Conservation (phyloP, 2,113 vertebrate species). For the Cyprinodon variegatus region DNA sequence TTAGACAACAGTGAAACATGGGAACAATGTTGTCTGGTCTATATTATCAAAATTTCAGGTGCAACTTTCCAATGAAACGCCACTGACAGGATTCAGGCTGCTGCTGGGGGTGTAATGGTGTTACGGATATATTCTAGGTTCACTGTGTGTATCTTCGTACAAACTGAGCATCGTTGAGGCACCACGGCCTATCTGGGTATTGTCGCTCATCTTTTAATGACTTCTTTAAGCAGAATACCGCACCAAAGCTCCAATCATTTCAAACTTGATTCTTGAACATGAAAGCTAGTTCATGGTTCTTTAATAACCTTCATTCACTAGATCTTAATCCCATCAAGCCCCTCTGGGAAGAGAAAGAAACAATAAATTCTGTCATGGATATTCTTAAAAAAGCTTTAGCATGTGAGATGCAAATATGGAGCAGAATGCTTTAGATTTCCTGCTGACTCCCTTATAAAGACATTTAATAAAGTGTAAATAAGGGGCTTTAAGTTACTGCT, state of each 20-base stretch:
- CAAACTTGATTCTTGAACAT: neutral
- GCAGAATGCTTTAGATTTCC: neutral
- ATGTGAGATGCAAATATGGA: neutral
- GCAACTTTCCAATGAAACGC: neutral
- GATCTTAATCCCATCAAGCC: neutral
- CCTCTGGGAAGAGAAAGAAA: neutral
- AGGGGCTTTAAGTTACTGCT: slow-evolving; percentile 11
- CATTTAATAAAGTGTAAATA: neutral
- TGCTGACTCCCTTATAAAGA: neutral
- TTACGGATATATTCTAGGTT: neutral
- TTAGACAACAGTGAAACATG: neutral
- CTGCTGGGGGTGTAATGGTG: too few species aligned
- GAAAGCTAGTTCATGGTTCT: neutral
- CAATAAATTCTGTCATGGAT: neutral
- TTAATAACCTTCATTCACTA: neutral
- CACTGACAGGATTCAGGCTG: too few species aligned
- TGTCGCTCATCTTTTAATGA: neutral
- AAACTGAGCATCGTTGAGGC: neutral
- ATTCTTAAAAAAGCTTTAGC: neutral
- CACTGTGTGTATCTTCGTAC: neutral
- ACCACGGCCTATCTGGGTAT: too few species aligned
- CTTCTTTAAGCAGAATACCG: neutral
- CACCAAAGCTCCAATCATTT: neutral
- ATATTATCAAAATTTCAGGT: neutral
- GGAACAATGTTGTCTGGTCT: neutral